Percentiles rank a stretch among this genome's conserved stretches.
Conservation (phyloP, 2,113 vertebrate genomes). For the Beaufortia kweichowensis region DNA sequence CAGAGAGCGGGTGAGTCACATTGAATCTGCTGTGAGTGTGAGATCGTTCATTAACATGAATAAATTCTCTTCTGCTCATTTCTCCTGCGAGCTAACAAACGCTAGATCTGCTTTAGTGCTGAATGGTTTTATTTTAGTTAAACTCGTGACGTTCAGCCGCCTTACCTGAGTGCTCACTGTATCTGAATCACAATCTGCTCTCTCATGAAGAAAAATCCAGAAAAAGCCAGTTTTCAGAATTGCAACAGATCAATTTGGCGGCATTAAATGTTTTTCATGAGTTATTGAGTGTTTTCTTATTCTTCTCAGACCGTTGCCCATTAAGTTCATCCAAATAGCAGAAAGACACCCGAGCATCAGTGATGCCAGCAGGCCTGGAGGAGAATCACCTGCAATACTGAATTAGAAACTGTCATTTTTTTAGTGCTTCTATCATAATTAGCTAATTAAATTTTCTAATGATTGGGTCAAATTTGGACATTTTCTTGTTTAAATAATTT, state of each 20-base stretch:
- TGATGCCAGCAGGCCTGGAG: background rate
- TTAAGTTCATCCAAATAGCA: constrained; percentile 18
- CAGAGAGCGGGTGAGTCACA: constrained; percentile 58
- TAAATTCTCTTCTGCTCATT: constrained; percentile 55
- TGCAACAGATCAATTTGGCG: constrained; percentile 23
- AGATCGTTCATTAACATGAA: constrained; percentile 59
- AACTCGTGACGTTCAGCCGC: background rate
- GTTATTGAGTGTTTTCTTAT: constrained; percentile 24
- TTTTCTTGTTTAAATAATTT: too few species aligned
- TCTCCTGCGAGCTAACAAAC: constrained; percentile 8
- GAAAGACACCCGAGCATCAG: constrained; percentile 10
- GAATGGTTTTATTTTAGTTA: background rate
- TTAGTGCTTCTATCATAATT: too few species aligned
- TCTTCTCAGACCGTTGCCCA: constrained; percentile 7
- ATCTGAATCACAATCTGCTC: background rate
- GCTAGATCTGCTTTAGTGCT: background rate
- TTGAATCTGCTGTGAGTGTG: constrained; percentile 59
- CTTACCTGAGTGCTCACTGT: background rate
- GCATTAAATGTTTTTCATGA: constrained; percentile 31
- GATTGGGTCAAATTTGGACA: too few species aligned
- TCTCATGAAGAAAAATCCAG: background rate
- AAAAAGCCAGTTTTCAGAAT: constrained; percentile 14
- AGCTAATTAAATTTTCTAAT: too few species aligned
- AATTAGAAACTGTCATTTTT: too few species aligned
- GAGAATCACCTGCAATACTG: too few species aligned